Base-by-base conservation (phyloP, 2,888 invertebrate species). In the Anorthoa munda region DNA sequence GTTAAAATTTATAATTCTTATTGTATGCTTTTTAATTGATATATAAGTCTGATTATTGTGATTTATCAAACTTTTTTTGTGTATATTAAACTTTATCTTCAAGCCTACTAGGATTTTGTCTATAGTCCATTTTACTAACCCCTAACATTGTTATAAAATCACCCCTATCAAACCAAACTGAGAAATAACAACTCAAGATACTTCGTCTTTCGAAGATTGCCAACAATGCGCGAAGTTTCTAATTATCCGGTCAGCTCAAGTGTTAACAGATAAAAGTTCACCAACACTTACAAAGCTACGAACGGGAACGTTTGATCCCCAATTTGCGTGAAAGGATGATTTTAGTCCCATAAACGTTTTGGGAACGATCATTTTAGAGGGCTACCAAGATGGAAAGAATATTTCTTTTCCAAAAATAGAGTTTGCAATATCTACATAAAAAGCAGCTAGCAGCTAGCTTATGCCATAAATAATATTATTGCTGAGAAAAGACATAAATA, bases 241-340 rank as follows among this genome's bases (percentile, higher is more conserved):
- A 81, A 79, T 79, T 71, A 76, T 71, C 76, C 67, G 72, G 67
- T 53, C 59, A 66, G 46, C 31, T 61, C 76, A 53, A 80, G 66
- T 67, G 79, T 67, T 64, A 79, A 75, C 51, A 65, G 71, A 67
- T 71, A 80, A 80, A 80, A 79, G 70, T 80, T 46, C 2, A 4
- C 18, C 15, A 26, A 50, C 58, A 75, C 58, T 76, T 70, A 26
- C 18, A 26, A 70, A 71, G 81, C 71, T 58, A 51, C 63, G 46
- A 12, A 60, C 1, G 60, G 23, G 39, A n/a, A 75, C 48, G 21
- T 26, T 53, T 67, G 70, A 67, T 53, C 60, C 64, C 59, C 60
- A 76, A 79, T 79, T 79, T 76, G 55, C 18, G 63, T 67, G 17
- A 46, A 60, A 23, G 48, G 63, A 13, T 58, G 45, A 75, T 59